These are phyloP conservation scores for Hippasteria phrygiana DNA, from an alignment of 53 echinoderm and acorn worm species.

Conservation along the genomic window DNA sequence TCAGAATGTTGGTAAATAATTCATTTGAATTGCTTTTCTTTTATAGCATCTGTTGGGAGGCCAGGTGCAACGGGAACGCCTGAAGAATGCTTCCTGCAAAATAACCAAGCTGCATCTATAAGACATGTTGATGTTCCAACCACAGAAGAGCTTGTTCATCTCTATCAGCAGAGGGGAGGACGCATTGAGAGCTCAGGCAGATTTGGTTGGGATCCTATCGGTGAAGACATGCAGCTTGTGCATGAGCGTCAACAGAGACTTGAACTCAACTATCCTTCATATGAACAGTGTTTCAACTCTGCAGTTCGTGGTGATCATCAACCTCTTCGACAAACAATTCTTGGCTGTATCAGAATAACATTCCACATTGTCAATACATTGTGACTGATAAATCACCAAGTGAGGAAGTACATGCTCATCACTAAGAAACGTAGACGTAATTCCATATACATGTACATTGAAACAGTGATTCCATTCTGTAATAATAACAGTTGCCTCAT, in stretches of 20 bases:
- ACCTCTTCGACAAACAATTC: background rate
- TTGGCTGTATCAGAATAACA: background rate
- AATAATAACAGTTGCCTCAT: too few species aligned
- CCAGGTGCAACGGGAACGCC: background rate
- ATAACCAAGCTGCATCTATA: background rate
- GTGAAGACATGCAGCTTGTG: conserved; percentile 6
- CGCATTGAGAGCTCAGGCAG: background rate
- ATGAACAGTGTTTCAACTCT: background rate
- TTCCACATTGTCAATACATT: conserved; percentile 1
- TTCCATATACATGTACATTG: too few species aligned
- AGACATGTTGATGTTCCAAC: background rate
- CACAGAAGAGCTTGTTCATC: background rate
- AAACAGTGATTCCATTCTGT: too few species aligned
- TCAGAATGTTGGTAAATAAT: background rate
- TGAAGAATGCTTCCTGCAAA: background rate
- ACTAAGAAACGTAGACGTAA: too few species aligned
- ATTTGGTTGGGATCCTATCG: conserved; percentile 13
- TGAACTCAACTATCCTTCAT: background rate
- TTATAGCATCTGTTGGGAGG: background rate
- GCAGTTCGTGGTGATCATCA: background rate
- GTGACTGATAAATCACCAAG: background rate
- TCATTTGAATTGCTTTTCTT: background rate
- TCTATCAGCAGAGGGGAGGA: background rate
- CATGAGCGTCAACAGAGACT: conserved; percentile 4
- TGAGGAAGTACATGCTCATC: too few species aligned